Conservation (phyloP, 2,113 vertebrate genomes). For the Nansenia antarctica region DNA sequence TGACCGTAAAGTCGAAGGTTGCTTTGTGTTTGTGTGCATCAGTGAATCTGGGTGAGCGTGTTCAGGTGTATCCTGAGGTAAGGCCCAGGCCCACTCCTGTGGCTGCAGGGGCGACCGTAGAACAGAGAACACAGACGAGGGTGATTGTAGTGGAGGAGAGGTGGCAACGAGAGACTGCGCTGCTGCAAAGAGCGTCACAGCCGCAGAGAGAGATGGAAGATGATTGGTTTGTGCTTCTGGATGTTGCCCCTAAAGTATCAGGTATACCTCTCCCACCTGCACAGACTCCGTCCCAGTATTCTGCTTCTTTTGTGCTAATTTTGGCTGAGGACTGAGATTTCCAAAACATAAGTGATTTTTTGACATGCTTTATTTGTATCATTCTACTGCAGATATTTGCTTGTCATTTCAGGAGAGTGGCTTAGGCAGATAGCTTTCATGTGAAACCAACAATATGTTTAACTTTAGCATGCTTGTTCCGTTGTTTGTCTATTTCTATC, state of each 20-base stretch:
- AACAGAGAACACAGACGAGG: slow-evolving; percentile 19
- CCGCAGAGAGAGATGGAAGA: slow-evolving; percentile 44
- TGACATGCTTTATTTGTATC: neutral
- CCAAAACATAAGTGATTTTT: neutral
- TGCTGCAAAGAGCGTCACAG: slow-evolving; percentile 7
- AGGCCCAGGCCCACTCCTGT: too few species aligned
- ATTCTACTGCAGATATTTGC: neutral
- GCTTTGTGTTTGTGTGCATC: too few species aligned
- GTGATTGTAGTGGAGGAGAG: slow-evolving; percentile 12
- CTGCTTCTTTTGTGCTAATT: neutral
- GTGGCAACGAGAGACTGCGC: neutral
- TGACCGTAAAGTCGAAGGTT: too few species aligned
- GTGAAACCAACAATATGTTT: too few species aligned
- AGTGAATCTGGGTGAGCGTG: neutral
- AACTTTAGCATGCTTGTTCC: neutral
- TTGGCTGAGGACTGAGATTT: neutral
- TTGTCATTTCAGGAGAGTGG: neutral
- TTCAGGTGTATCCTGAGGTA: too few species aligned
- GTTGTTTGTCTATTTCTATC: slow-evolving; percentile 38
- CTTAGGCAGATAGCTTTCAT: neutral
- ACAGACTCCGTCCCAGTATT: neutral
- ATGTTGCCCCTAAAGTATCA: slow-evolving; percentile 40
- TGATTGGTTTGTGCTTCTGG: slow-evolving; percentile 59
- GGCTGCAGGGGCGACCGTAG: neutral
- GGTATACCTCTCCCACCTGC: slow-evolving; percentile 50